These are phyloP conservation scores for Betta splendens DNA, from an alignment of 2,797 vertebrate genomes.

Conservation along the genomic window DNA sequence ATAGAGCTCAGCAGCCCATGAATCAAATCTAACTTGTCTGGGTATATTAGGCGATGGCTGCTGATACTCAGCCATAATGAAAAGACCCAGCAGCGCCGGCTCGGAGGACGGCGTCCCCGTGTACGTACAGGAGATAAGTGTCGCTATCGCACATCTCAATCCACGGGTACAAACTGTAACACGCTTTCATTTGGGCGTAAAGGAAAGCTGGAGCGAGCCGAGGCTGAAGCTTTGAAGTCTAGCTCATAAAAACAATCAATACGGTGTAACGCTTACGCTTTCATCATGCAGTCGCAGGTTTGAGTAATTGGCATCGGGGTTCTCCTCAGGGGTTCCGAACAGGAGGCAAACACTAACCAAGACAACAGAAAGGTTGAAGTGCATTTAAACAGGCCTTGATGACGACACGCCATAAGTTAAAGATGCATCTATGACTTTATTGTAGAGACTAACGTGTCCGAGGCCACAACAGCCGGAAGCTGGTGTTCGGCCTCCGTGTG, in stretches of 20 bases:
- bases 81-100: conserved; percentile 36
- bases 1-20: conserved; percentile 62
- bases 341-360: conserved; percentile 52
- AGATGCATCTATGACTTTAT: no score
- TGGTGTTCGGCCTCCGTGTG: conserved; percentile 46
- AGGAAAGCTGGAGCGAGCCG: conserved; percentile 10
- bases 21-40: conserved; percentile 69
- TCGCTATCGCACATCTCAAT: conserved; percentile 17
- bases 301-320: conserved; percentile 4
- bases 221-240: conserved; percentile 21
- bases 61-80: conserved; percentile 56
- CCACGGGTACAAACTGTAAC: conserved; percentile 26
- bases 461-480: no score
- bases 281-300: conserved; percentile 12
- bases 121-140: conserved; percentile 46
- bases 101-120: conserved; percentile 32
- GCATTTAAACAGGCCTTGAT: conserved; percentile 44
- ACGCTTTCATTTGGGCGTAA: conserved; percentile 7
- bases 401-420: background rate
- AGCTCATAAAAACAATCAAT: conserved; percentile 24
- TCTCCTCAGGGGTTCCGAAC: conserved; percentile 41
- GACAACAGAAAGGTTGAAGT: conserved; percentile 33
- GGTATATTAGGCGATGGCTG: conserved; percentile 55
- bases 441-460: no score
- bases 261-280: conserved; percentile 1